A percentile compares a stretch with the other conserved stretches of the same genome.
Conservation (phyloP, 2,888 invertebrate species). For the Aplocera efformata region DNA sequence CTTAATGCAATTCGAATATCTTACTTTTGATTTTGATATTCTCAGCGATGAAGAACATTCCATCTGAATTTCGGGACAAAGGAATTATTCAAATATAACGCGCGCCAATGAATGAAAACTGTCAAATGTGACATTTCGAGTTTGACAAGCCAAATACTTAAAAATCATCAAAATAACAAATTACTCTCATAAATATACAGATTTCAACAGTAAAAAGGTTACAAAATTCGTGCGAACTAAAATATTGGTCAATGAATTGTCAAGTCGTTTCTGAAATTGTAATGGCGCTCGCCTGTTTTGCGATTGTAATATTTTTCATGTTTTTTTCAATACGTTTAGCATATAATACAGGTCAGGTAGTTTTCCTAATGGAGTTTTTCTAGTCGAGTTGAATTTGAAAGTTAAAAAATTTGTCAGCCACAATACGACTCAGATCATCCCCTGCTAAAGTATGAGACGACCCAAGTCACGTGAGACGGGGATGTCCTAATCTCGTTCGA, state of each 20-base stretch:
- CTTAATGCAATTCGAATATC: too few relatives aligned
- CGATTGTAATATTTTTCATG: constrained; percentile 9
- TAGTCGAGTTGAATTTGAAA: too few relatives aligned
- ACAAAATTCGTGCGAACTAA: background rate
- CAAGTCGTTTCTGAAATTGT: constrained; percentile 10
- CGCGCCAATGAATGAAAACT: background rate
- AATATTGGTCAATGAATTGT: constrained; percentile 18
- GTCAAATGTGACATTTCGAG: constrained; percentile 2
- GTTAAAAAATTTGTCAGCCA: too few relatives aligned
- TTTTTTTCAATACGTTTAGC: background rate
- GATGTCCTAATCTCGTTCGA: too few relatives aligned
- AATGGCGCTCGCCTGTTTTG: constrained; percentile 5
- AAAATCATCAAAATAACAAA: constrained; percentile 13
- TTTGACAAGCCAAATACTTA: constrained; percentile 8
- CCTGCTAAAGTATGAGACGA: too few relatives aligned
- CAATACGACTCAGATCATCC: too few relatives aligned
- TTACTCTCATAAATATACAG: constrained; percentile 11
- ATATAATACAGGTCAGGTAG: background rate
- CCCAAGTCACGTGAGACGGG: too few relatives aligned
- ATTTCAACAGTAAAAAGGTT: constrained; percentile 2
- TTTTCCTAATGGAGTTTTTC: background rate
- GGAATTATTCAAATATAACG: constrained; percentile 1
- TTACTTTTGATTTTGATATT: too few relatives aligned
- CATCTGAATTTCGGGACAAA: background rate
- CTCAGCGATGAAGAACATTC: too few relatives aligned